Percentiles rank a stretch among this genome's conserved stretches.
phyloP scores from a whole-genome alignment of 2,113 vertebrate genomes.

The Spermophilus dauricus region DNA sequence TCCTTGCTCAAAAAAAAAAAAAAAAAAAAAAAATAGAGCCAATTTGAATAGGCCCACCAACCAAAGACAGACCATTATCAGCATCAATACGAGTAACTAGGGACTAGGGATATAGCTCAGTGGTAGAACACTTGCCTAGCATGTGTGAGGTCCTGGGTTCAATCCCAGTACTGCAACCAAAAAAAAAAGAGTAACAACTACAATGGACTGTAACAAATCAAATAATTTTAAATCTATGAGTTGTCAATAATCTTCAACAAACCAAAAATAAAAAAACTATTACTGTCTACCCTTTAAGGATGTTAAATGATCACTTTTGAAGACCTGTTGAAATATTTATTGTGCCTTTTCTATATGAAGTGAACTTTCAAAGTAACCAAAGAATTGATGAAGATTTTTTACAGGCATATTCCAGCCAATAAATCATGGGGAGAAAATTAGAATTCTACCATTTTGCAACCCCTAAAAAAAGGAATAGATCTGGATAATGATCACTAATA shows the following conservation, averaged over 20 bases:
- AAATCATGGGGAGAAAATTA: not conserved
- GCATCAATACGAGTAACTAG: not conserved
- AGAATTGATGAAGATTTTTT: not conserved
- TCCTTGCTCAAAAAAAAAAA: not conserved
- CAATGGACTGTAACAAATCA: slow-evolving; percentile 37
- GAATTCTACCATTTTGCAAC: slow-evolving; percentile 2
- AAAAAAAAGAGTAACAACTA: not conserved
- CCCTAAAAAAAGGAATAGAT: slow-evolving; percentile 1
- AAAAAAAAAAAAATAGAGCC: not conserved
- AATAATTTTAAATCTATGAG: slow-evolving; percentile 2
- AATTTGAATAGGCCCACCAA: not conserved
- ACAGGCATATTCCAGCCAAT: slow-evolving; percentile 27
- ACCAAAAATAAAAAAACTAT: not conserved
- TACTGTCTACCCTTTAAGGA: slow-evolving; percentile 16
- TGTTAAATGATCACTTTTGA: not conserved
- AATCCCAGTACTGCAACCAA: no score
- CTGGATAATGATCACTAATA: not conserved
- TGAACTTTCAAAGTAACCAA: slow-evolving; percentile 39
- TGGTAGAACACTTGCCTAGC: no score
- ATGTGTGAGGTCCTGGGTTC: no score
- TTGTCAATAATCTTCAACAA: slow-evolving; percentile 16
- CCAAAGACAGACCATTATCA: not conserved
- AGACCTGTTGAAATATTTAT: not conserved
- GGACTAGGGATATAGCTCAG: no score
- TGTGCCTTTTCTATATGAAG: not conserved